A percentile compares a stretch with the other conserved stretches of the same genome.
phyloP scores from a whole-genome alignment of 1,140 invertebrate genomes.

The Helicoverpa zea region DNA sequence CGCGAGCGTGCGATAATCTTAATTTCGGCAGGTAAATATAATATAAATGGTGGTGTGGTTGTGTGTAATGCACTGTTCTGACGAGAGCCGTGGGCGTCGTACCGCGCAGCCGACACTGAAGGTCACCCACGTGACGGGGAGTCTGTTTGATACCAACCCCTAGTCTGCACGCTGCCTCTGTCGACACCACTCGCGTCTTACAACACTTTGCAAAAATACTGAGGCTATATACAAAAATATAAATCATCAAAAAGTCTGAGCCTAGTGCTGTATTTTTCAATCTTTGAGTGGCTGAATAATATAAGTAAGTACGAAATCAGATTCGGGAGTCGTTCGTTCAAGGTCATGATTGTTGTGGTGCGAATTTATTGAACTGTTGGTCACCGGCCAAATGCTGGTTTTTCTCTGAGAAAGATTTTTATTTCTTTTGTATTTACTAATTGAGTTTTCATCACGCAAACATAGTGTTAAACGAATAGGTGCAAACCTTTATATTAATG shows the following conservation, averaged over 20 bases:
- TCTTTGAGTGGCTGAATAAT: background rate
- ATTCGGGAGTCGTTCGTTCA: conserved; percentile 19
- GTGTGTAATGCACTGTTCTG: conserved; percentile 5
- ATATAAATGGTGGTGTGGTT: conserved; percentile 16
- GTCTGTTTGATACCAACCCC: conserved; percentile 17
- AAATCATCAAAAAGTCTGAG: background rate
- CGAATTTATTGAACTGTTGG: conserved; percentile 33
- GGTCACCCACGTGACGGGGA: conserved; percentile 46
- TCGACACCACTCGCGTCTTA: conserved; percentile 17
- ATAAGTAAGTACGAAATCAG: background rate
- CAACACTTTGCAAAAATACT: background rate
- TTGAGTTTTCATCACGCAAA: conserved; percentile 29
- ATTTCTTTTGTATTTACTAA: background rate
- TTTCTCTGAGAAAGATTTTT: background rate
- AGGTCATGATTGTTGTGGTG: conserved; percentile 42
- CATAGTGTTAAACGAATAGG: conserved; percentile 20
- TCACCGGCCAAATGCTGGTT: background rate
- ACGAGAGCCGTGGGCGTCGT: background rate
- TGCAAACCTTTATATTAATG: background rate
- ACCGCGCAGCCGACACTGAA: conserved; percentile 39
- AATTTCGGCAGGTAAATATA: background rate
- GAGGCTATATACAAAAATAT: background rate
- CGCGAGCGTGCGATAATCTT: background rate
- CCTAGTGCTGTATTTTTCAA: background rate
- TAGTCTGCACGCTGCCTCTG: conserved; percentile 26